Conservation (phyloP, 2,113 vertebrate genomes). For the Antigone vipio region DNA sequence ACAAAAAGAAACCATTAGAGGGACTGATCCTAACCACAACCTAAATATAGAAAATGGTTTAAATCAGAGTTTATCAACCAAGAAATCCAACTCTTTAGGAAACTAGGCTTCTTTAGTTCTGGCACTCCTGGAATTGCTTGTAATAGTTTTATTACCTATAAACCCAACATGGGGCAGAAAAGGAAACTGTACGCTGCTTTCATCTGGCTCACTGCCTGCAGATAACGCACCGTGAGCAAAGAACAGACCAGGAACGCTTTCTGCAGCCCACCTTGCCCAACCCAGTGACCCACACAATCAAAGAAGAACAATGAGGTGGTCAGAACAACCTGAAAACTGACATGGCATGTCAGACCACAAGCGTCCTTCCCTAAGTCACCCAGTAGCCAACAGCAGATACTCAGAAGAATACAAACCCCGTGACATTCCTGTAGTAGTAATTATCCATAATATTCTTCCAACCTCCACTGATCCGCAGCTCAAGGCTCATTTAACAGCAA, state of each 20-base stretch:
- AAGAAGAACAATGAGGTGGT: background rate
- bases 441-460: background rate
- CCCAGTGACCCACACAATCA: background rate
- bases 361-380: background rate
- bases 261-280: background rate
- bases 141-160: background rate
- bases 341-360: background rate
- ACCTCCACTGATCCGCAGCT: background rate
- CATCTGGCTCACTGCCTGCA: background rate
- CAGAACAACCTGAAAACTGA: background rate
- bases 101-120: background rate
- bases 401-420: background rate
- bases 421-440: background rate
- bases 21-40: background rate
- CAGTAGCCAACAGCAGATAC: background rate
- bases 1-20: background rate
- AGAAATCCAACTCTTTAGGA: background rate
- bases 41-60: background rate
- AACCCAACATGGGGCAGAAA: background rate
- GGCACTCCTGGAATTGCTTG: background rate
- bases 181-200: background rate
- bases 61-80: background rate
- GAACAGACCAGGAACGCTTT: background rate
- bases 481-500: background rate
- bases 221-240: background rate